These are phyloP conservation scores for Acanthurus leucopareius DNA, from an alignment of 2,797 vertebrate species.

Conservation along the genomic window DNA sequence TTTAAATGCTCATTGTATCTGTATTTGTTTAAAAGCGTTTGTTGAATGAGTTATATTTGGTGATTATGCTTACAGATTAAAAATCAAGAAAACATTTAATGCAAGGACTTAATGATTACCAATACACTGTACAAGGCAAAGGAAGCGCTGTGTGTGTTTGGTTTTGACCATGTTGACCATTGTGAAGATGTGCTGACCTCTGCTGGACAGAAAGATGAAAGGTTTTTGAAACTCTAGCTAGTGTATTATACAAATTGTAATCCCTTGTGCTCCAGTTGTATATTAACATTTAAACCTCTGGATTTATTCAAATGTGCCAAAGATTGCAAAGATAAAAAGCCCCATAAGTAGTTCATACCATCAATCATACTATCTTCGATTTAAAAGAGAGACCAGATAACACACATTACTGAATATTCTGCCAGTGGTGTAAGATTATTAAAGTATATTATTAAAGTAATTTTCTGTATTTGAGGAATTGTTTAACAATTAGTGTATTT, in stretches of 20 bases:
- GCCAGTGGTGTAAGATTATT: neutral
- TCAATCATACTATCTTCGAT: neutral
- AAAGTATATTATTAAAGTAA: too few species aligned
- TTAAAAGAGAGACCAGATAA: neutral
- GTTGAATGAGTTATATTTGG: neutral
- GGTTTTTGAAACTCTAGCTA: neutral
- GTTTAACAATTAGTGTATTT: too few species aligned
- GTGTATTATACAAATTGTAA: neutral
- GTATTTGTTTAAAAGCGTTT: neutral
- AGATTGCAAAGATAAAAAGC: neutral
- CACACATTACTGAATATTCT: neutral
- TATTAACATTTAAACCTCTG: neutral
- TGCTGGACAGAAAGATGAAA: constrained; percentile 69
- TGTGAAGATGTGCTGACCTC: constrained; percentile 78
- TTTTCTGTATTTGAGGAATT: neutral
- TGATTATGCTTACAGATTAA: neutral
- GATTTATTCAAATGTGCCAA: neutral
- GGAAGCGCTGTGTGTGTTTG: neutral
- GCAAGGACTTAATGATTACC: neutral
- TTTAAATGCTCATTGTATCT: neutral
- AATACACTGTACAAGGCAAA: neutral
- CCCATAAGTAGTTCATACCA: too few species aligned
- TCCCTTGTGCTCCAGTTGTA: neutral
- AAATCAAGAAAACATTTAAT: neutral
- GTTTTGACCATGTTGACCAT: neutral